Percentiles rank a stretch among this genome's conserved stretches.
These are phyloP conservation scores for Petrocephalus microphthalmus DNA, from an alignment of 2,113 vertebrate genomes.

Conservation along the genomic window DNA sequence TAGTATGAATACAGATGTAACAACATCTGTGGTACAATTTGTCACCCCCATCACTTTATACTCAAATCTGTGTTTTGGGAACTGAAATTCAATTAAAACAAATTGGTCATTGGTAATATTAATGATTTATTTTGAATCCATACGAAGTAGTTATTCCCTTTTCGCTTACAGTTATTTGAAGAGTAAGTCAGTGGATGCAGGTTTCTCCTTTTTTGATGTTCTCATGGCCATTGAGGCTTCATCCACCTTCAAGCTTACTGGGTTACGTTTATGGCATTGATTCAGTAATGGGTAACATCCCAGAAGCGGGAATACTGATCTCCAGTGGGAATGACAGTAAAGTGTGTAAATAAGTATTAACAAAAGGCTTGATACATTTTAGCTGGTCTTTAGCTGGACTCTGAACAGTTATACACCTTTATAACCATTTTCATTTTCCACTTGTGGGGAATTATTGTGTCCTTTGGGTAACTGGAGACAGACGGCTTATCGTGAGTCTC, in stretches of 20 bases:
- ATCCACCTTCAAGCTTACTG: neutral
- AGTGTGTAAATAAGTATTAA: slow-evolving; percentile 5
- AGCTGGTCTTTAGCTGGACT: neutral
- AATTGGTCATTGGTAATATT: neutral
- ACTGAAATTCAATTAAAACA: neutral
- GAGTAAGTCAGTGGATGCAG: neutral
- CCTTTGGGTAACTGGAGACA: neutral
- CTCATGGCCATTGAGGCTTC: neutral
- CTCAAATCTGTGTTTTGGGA: neutral
- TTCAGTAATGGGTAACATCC: neutral
- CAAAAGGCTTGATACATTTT: neutral
- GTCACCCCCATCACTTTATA: neutral
- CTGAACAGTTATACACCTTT: neutral
- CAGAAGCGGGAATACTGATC: neutral
- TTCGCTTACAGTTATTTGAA: neutral
- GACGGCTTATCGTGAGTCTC: neutral
- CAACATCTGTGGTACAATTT: neutral
- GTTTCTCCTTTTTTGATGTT: neutral
- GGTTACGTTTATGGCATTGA: neutral
- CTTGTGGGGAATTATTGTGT: neutral
- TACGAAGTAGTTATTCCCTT: neutral
- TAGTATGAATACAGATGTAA: neutral
- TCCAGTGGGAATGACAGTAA: neutral
- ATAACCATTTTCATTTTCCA: neutral
- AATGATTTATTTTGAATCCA: neutral